Evolutionary conservation across 2,113 vertebrate species (phyloP), one percentile per base, ranked within the genome.

Genomic region (Gnathonemus longibarbis): DNA sequence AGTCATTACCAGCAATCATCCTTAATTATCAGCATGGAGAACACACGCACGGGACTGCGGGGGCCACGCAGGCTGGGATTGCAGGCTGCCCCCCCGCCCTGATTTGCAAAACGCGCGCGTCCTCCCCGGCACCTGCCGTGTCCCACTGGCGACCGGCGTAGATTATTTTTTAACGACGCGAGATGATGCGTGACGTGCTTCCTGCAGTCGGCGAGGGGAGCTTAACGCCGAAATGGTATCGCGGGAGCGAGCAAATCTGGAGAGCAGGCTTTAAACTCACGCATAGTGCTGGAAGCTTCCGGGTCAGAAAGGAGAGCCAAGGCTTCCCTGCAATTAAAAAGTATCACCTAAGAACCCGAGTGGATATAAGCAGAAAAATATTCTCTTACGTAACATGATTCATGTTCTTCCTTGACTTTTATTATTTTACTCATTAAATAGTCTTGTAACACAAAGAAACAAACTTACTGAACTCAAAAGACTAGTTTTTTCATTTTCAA

Each of bases 1-100:
- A 96, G 93, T 95, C 96, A 96, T 96, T 97, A 96, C 94, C 93
- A 92, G 91, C 94, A 96, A 96, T 97, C 95, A 96, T 93, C 94
- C 93, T 93, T 95, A 95, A 95, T 96, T 96, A 95, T 92, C 95
- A 94, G 92, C 92, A 83, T 91, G 93, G 91, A 92, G 93, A 94
- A 91, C 46, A 58, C 87, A 90, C 19, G 91, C 90, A 91, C 3
- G 93, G 92, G 39, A 53, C 53, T 5, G 49, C 46, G 1, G 91
- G 89, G 91, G 88, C 90, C 92, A 92, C 92, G 93, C 95, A 95
- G 84, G 93, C 90, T 90, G 88, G 84, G 90, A 92, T 93, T 95
- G 95, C 95, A 93, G 3, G 87, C n/a, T 62, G 27, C 5, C 50
- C 87, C 5, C 5, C 27, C 87, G 1, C 89, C 88, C n/a, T 93